Evolutionary conservation across 2,113 vertebrate genomes (phyloP).

Genomic region (Burhinus oedicnemus): DNA sequence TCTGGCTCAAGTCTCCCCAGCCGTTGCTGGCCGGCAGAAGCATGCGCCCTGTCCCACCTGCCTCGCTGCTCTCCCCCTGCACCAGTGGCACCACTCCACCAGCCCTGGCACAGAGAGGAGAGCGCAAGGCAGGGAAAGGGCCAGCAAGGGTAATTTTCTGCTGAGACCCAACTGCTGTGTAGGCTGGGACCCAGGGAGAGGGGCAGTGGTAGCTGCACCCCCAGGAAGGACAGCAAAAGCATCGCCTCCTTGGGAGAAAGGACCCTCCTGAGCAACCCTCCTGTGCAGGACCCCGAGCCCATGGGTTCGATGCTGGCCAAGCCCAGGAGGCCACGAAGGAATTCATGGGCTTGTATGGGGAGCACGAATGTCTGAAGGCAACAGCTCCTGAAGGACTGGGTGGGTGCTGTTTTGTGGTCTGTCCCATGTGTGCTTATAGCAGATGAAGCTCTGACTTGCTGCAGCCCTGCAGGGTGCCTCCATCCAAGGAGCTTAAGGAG

Average conservation of each 20-base stretch:
- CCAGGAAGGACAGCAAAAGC: background rate
- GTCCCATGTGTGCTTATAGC: too few relatives aligned
- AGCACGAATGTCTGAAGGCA: background rate
- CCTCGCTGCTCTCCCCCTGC: too few relatives aligned
- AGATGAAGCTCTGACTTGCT: background rate
- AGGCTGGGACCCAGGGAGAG: background rate
- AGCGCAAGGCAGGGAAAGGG: background rate
- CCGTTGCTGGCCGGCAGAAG: too few relatives aligned
- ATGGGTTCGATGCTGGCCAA: background rate
- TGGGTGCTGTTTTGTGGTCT: background rate
- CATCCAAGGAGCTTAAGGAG: background rate
- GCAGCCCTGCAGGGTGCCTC: background rate
- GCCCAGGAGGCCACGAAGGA: background rate
- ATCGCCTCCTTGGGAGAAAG: background rate
- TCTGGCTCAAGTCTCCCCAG: too few relatives aligned
- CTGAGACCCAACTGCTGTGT: background rate
- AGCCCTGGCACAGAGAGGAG: too few relatives aligned
- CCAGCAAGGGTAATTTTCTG: rapidly evolving
- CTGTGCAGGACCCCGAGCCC: background rate
- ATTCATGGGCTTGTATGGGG: background rate
- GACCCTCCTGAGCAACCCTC: background rate
- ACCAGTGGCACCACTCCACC: too few relatives aligned
- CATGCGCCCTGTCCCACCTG: too few relatives aligned
- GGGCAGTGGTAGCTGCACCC: background rate
- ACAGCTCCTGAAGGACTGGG: background rate